Base-by-base conservation (phyloP, 2,888 invertebrate genomes). In the Acrobasis repandana region DNA sequence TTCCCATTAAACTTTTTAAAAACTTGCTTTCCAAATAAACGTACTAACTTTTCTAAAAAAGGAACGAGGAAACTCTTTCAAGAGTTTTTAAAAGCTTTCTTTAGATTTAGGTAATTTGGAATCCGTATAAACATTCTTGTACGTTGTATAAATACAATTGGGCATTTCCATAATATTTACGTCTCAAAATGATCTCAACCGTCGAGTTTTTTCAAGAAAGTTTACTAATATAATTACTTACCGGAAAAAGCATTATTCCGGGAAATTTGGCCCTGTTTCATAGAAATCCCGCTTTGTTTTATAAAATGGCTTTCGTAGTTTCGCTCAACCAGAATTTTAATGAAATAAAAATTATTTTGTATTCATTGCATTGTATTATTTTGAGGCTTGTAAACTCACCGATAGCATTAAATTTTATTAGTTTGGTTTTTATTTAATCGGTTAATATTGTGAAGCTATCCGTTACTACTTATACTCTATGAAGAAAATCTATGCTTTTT, bases 301-400 rank as follows among this genome's bases (percentile, higher is more conserved):
- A 36, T 36, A 10, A 8, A 10, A 10, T 4, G 38, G 38, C 11
- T 10, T 14, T 28, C n/a, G n/a, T 34, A 34, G 34, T 34, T 34
- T 34, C 38, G 38, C 38, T 38, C 11, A 38, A 11, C 9, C 14
- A 38, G 4, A 14, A 10, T 14, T 14, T 4, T 38, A 48, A 16
- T n/a, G 4, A 48, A 15, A 20, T 20, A 3, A 28, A 28, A 20
- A 9, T 52, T 9, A 15, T 34, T 36, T 34, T 16, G 16, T 15
- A 10, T 20, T 50, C n/a, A n/a, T 16, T 64, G 34, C 10, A 10
- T 56, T 49, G 47, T 61, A 58, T 61, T 64, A 62, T 56, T 28
- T 52, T 65, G 69, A 69, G 69, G 67, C 69, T 67, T 65, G 61
- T 63, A 59, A 61, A 65, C 67, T 65, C 64, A 65, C 64, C 65